A percentile compares a stretch with the other conserved stretches of the same genome.
Conservation (phyloP, 2,797 vertebrate genomes). For the Epinephelus coioides region DNA sequence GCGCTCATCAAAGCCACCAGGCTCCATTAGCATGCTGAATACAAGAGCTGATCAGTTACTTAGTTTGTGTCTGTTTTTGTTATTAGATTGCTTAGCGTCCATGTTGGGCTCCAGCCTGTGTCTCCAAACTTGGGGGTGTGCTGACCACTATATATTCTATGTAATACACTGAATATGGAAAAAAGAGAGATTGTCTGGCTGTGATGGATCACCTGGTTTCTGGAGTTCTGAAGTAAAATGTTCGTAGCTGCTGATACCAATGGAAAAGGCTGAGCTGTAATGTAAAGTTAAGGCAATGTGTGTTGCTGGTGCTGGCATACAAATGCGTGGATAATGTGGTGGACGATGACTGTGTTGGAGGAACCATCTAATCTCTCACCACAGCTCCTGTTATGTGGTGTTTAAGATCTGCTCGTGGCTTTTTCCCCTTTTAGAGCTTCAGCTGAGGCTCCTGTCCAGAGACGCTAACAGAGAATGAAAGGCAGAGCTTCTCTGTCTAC, state of each 20-base stretch:
- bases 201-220: no score
- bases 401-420: neutral
- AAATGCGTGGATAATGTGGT: neutral
- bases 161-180: no score
- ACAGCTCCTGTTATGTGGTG: neutral
- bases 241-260: neutral
- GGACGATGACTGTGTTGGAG: neutral
- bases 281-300: neutral
- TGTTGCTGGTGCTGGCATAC: neutral
- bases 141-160: no score
- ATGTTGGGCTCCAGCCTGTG: no score
- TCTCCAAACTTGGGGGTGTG: no score
- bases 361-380: neutral
- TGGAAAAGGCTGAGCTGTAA: neutral
- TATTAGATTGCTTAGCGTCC: no score
- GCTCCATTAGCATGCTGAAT: no score
- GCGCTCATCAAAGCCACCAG: no score
- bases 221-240: neutral
- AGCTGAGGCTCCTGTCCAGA: no score
- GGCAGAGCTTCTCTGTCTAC: neutral
- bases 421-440: neutral
- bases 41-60: no score
- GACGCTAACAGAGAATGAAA: neutral
- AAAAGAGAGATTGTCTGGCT: no score
- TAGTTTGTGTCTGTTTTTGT: no score